Base-by-base conservation (phyloP, 1,140 invertebrate species). In the Laupala kohalensis region DNA sequence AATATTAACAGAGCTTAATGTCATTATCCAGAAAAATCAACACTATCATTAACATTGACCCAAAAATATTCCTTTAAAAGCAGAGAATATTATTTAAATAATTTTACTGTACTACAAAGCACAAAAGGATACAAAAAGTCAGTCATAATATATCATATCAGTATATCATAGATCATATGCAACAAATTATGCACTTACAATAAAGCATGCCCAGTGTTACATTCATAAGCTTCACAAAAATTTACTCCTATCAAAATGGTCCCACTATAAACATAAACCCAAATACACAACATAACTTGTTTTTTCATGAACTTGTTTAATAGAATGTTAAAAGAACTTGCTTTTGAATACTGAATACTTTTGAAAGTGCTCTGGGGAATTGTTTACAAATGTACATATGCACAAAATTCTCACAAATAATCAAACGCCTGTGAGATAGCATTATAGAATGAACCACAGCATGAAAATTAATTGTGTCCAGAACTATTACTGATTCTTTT, bases 401-500 rank as follows among this genome's bases (percentile, higher is more conserved):
- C 37, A 53, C 37, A 53, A 53, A 19, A 53, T 53, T 53, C 37
- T 53, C 37, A 53, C 37, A 53, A 53, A 53, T 53, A 53, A 53
- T 13, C 37, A 9, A 53, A 19, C 37, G 37, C 37, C 37, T 13
- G 37, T 53, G 19, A 53, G 37, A 13, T 53, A 53, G 37, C 37
- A 53, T 53, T 9, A 53, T 13, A 53, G 9, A 53, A 53, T 53
- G 9, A 53, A 9, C 37, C 37, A 53, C 19, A 53, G 37, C 37
- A 53, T 13, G 37, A 53, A n/a, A n/a, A n/a, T n/a, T n/a, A n/a
- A n/a, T n/a, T n/a, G n/a, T n/a, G n/a, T n/a, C n/a, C n/a, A 53
- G 37, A 9, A 4, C 19, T 9, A 53, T 71, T 69, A 72, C 64
- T 86, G 85, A 72, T 85, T 80, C 74, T 85, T 83, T 76, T 85